Evolutionary conservation across 2,888 invertebrate genomes (phyloP).

Genomic region (Stenchaetothrips biformis): DNA sequence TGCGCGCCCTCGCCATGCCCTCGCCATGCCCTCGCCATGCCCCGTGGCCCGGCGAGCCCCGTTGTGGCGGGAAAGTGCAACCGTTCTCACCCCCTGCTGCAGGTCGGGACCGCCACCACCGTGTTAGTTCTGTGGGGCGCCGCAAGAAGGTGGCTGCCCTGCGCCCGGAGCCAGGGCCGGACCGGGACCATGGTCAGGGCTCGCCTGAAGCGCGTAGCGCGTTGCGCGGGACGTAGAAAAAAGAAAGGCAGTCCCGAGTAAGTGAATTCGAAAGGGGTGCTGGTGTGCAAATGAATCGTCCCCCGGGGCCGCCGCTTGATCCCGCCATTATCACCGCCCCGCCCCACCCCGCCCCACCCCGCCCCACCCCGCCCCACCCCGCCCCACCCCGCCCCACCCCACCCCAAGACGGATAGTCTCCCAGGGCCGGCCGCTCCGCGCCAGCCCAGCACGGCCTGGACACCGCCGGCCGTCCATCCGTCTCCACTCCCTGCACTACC

Average conservation of each 20-base stretch:
- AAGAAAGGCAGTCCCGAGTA: neutral
- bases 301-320: neutral
- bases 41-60: neutral
- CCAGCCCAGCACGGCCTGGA: neutral
- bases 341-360: neutral
- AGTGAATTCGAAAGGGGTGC: neutral
- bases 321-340: neutral
- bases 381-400: neutral
- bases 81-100: no score
- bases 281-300: slow-evolving; percentile 6
- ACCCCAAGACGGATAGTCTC: neutral
- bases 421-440: neutral
- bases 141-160: no score
- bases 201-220: no score
- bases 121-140: no score
- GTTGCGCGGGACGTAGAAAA: no score
- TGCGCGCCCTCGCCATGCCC: neutral
- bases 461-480: neutral
- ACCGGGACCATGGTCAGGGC: no score
- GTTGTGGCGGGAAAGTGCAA: neutral
- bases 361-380: neutral
- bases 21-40: neutral
- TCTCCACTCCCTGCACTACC: neutral
- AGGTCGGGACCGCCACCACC: no score
- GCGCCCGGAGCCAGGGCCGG: no score